Conservation (phyloP, 2,888 invertebrate genomes). For the Germaria angustata region DNA sequence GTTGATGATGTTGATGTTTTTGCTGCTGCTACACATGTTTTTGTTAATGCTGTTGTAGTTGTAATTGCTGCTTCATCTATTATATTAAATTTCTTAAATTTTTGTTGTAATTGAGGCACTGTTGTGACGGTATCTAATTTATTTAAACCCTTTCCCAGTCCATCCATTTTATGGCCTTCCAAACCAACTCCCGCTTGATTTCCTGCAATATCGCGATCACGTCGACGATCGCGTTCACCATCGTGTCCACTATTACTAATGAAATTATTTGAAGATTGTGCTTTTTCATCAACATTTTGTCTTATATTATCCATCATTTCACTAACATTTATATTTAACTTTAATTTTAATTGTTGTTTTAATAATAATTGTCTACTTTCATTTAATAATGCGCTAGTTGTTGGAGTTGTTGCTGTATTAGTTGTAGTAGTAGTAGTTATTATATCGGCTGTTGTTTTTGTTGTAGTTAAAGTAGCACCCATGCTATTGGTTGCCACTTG, state of each 20-base stretch:
- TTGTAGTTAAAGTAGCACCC: slow-evolving; percentile 61
- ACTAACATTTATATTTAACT: slow-evolving; percentile 73
- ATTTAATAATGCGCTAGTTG: slow-evolving; percentile 69
- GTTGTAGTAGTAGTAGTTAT: slow-evolving; percentile 65
- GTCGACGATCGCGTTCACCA: slow-evolving; percentile 34
- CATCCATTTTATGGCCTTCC: slow-evolving; percentile 34
- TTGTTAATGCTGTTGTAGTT: slow-evolving; percentile 69
- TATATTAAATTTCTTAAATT: slow-evolving; percentile 72
- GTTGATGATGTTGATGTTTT: slow-evolving; percentile 66
- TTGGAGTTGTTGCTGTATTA: slow-evolving; percentile 69
- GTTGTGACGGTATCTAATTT: slow-evolving; percentile 79
- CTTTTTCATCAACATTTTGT: slow-evolving; percentile 60
- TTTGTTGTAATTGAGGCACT: slow-evolving; percentile 77
- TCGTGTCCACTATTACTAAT: slow-evolving; percentile 44
- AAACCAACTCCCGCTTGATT: slow-evolving; percentile 46
- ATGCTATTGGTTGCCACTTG: slow-evolving; percentile 63
- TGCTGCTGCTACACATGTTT: slow-evolving; percentile 66
- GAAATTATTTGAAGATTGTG: slow-evolving; percentile 29
- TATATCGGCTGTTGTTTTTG: slow-evolving; percentile 67
- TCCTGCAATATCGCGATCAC: slow-evolving; percentile 39
- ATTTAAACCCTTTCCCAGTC: slow-evolving; percentile 64
- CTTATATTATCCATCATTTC: slow-evolving; percentile 67
- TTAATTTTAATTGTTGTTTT: slow-evolving; percentile 76
- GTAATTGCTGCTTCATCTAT: slow-evolving; percentile 64
- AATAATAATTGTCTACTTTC: slow-evolving; percentile 73